Conservation (phyloP, 1,140 invertebrate genomes). For the Vanessa tameamea region DNA sequence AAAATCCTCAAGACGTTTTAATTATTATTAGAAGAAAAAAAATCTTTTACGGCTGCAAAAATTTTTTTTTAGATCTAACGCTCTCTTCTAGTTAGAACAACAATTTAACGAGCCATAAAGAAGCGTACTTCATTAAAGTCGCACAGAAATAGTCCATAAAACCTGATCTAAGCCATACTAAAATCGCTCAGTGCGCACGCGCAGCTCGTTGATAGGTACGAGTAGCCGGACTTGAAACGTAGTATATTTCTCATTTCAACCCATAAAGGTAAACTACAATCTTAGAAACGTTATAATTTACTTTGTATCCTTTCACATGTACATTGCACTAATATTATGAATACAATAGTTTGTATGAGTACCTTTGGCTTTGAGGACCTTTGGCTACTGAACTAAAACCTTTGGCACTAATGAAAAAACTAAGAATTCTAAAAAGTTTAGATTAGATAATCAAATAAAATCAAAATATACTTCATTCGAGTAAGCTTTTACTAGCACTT, state of each 20-base stretch:
- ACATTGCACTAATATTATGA: too few species aligned
- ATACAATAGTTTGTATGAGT: too few species aligned
- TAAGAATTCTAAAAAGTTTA: too few species aligned
- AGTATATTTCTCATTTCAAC: constrained; percentile 4
- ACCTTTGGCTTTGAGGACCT: too few species aligned
- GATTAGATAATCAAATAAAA: too few species aligned
- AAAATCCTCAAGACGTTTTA: too few species aligned
- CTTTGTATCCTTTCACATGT: too few species aligned
- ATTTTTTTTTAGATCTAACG: not conserved
- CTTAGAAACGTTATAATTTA: too few species aligned
- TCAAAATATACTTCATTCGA: too few species aligned
- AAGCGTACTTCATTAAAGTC: constrained; percentile 29
- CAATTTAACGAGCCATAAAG: constrained; percentile 32
- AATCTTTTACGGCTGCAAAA: not conserved
- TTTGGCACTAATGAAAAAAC: too few species aligned
- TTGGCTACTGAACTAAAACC: too few species aligned
- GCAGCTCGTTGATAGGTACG: constrained; percentile 24
- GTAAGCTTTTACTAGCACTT: too few species aligned
- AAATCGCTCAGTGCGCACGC: constrained; percentile 27
- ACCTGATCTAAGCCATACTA: constrained; percentile 29
- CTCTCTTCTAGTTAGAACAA: constrained; percentile 9
- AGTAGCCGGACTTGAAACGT: constrained; percentile 10
- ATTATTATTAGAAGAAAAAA: not conserved
- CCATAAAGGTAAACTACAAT: not conserved
- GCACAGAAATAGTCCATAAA: constrained; percentile 25